These are phyloP conservation scores for Meda fulgida DNA, from an alignment of 2,797 vertebrate species.

Conservation along the genomic window DNA sequence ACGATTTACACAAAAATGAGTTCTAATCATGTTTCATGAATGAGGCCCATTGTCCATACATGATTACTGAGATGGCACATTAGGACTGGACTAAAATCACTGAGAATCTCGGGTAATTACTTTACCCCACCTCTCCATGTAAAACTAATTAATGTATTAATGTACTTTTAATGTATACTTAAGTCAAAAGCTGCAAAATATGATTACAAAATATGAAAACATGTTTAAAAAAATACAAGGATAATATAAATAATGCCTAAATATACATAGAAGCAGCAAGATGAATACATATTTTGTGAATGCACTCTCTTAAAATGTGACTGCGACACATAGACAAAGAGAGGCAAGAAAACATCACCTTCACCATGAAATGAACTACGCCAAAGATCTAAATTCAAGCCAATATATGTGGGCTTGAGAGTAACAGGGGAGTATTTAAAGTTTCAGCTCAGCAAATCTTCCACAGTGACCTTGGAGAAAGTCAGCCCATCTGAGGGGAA, in stretches of 20 bases:
- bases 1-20: no score
- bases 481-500: conserved; percentile 67
- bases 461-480: conserved; percentile 75
- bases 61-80: no score
- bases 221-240: background rate
- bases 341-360: background rate
- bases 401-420: conserved; percentile 39
- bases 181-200: background rate
- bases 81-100: no score
- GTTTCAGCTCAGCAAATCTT: conserved; percentile 65
- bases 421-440: conserved; percentile 59
- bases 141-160: no score
- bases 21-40: no score
- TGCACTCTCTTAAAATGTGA: background rate
- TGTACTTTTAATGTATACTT: no score
- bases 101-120: no score
- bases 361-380: conserved; percentile 4
- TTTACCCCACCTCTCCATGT: no score
- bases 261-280: background rate
- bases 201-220: background rate
- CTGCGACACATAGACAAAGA: background rate
- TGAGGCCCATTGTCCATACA: no score
- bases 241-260: background rate
- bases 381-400: conserved; percentile 33
- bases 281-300: background rate